Evolutionary conservation across 1,140 invertebrate species (phyloP).

Genomic region (Galleria mellonella): DNA sequence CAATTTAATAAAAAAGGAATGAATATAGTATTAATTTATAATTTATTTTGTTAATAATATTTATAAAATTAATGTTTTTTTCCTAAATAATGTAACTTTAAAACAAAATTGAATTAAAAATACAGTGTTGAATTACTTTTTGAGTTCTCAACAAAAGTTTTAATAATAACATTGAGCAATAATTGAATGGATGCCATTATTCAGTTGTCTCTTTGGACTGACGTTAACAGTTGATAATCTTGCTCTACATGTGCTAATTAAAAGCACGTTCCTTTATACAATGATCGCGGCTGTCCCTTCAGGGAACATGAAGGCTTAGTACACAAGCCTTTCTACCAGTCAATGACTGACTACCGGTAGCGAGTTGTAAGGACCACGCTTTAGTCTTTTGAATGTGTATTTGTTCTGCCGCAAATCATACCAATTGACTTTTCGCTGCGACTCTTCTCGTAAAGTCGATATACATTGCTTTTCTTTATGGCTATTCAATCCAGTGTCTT

Average conservation of each 20-base stretch:
- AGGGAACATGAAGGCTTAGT: constrained; percentile 22
- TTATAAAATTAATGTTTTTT: too few species aligned
- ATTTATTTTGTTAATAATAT: too few species aligned
- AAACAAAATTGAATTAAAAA: too few species aligned
- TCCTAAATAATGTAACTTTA: too few species aligned
- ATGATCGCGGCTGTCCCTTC: constrained; percentile 51
- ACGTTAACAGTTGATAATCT: constrained; percentile 49
- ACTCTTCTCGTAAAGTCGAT: not conserved
- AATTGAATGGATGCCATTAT: constrained; percentile 36
- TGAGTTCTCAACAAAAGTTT: too few species aligned
- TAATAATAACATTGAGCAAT: not conserved
- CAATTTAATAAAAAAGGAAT: too few species aligned
- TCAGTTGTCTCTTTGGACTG: constrained; percentile 41
- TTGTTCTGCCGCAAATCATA: constrained; percentile 39
- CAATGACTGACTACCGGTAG: constrained; percentile 57
- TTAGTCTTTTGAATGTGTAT: constrained; percentile 52
- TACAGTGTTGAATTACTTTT: too few species aligned
- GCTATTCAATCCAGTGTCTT: not conserved
- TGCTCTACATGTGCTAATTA: constrained; percentile 62
- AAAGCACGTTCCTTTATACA: constrained; percentile 44
- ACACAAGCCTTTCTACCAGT: constrained; percentile 28
- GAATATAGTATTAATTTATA: too few species aligned
- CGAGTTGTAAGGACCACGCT: constrained; percentile 39
- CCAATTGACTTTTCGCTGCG: not conserved
- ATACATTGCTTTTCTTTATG: constrained; percentile 23